phyloP scores from a whole-genome alignment of 2,888 invertebrate species.

The Diarsia rubi region DNA sequence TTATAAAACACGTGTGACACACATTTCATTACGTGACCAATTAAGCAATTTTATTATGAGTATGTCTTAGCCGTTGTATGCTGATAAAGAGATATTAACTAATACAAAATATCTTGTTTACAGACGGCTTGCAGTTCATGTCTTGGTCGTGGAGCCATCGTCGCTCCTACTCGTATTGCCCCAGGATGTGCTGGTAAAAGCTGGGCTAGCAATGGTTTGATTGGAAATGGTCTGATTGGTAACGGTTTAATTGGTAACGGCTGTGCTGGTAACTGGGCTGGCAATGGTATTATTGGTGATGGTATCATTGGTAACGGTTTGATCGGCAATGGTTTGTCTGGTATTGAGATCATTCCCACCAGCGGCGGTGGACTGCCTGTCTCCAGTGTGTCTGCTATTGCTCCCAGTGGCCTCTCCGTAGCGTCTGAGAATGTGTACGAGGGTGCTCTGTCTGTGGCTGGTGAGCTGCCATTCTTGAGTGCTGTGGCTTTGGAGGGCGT shows the following conservation, averaged over 20 bases:
- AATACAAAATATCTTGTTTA: not conserved
- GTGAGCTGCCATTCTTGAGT: constrained; percentile 32
- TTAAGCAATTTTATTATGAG: too few relatives aligned
- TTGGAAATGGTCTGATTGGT: not conserved
- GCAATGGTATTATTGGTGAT: constrained; percentile 1
- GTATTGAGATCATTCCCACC: constrained; percentile 50
- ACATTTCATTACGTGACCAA: too few relatives aligned
- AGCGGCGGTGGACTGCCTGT: constrained; percentile 54
- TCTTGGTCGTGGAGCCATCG: not conserved
- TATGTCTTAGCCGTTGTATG: too few relatives aligned
- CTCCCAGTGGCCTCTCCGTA: constrained; percentile 54
- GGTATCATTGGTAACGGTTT: constrained; percentile 24
- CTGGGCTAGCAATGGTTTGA: not conserved
- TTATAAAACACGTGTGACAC: too few relatives aligned
- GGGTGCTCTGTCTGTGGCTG: constrained; percentile 51
- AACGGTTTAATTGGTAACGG: not conserved
- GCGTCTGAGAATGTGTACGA: constrained; percentile 61
- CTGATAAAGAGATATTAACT: too few relatives aligned
- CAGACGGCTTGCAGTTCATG: not conserved
- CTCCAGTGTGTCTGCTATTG: constrained; percentile 43
- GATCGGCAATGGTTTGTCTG: constrained; percentile 53
- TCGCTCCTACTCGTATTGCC: not conserved
- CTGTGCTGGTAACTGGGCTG: not conserved
- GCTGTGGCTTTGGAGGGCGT: constrained; percentile 46
- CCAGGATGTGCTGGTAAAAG: not conserved